Base-by-base conservation (phyloP, 2,797 vertebrate genomes). In the Allobates femoralis region DNA sequence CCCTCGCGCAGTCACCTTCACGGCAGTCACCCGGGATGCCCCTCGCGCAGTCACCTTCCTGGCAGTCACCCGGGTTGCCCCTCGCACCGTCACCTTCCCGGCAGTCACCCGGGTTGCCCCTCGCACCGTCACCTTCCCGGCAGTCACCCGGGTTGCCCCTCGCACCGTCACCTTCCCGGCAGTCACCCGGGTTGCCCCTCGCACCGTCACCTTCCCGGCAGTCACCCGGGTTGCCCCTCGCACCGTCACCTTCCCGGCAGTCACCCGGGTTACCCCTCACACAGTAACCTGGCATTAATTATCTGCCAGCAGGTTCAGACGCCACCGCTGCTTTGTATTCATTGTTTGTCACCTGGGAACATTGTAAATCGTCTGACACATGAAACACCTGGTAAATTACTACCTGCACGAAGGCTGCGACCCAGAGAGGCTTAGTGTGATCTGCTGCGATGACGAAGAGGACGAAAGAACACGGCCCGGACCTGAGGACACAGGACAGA, bases 301-400 rank as follows among this genome's bases (percentile, higher is more conserved):
- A n/a, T n/a, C 37, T 10, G 51, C 71, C 46, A 71, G 51, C 7
- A 18, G 53, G 19, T 26, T 5, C 80, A 55, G 81, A 58, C 14
- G 74, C 46, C 16, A 18, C n/a, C 0, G n/a, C 46, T 53, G 46
- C 62, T 69, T 11, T 80, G 18, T 26, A n/a, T 50, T 12, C 6
- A 5, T 55, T 67, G 50, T 30, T 30, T 69, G 81, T 73, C 66
- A 56, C 80, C 64, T 67, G 26, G 79, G 79, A 81, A n/a, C 51
- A 34, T 69, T 37, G 58, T 82, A 37, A 56, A 73, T 73, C 21
- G 50, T 41, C 81, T 83, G 67, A 71, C 12, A 82, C 79, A 55
- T 69, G 64, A 30, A 53, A 67, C 80, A 71, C 67, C 81, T 41
- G 67, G 55, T 58, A 83, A 74, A 83, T 74, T 73, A 73, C 23